Evolutionary conservation across 2,888 invertebrate genomes (phyloP), one percentile per base, ranked within the genome.

Genomic region (Scaptomyza polygonia): DNA sequence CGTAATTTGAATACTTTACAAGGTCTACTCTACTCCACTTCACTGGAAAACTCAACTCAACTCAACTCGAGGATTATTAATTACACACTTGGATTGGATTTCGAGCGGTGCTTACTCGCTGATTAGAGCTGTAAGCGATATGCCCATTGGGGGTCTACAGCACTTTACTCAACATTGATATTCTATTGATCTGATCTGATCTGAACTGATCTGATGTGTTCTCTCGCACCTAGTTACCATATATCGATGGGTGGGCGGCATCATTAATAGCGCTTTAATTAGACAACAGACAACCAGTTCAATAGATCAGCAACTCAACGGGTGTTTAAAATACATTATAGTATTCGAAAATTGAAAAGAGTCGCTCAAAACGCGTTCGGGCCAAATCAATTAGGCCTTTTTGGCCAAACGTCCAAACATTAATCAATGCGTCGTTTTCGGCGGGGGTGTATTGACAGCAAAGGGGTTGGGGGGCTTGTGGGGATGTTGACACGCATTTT

Each of bases 1-100:
- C 67, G 84, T 85, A 85, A 85, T 85, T 88, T 88, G 84, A 85
- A 85, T 85, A 85, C 84, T 81, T 87, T 88, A 78, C 82, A 70
- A 75, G 47, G 30, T 16, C 30, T 30, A 4, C 30, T 67, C 67
- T 25, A 25, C 21, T 21, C 21, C 3, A 21, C 68, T 85, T 85
- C 82, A 14, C 81, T 86, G 84, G 82, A 83, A 77, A 77, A 85
- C 55, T 14, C 36, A 48, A 27, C 42, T 30, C 14, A 36, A 12
- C 47, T 54, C 39, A 39, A 39, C 39, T 39, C 16, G 78, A 67
- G 74, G 36, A 77, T 79, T 88, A 85, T 85, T 85, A 88, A 85
- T 85, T 82, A 88, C 78, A 64, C 70, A 69, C 85, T 87, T 85
- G 88, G 87, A 72, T 85, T 85, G 88, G 79, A 86, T 85, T 85